Base-by-base conservation (phyloP, 2,888 invertebrate species). In the Clusia tigrina region DNA sequence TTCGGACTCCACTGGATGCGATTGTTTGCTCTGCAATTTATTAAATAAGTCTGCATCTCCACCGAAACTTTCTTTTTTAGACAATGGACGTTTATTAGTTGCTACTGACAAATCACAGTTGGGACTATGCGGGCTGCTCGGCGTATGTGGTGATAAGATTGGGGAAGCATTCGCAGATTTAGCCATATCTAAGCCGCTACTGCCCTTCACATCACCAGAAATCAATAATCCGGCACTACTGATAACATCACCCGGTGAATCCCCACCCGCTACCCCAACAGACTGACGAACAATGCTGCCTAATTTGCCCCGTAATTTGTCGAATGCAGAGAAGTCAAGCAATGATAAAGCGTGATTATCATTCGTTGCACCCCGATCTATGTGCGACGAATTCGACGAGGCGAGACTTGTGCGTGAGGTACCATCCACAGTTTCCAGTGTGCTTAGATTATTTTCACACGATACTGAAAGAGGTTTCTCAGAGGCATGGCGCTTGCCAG, bases 21-120 rank as follows among this genome's bases (percentile, higher is more conserved):
- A 76, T 64, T 79, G 74, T 61, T 87, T 83, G 76, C 87, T 86
- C 76, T 89, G 89, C 53, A 91, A 80, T 74, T 91, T 91, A 71
- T 90, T 90, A 32, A 91, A 83, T 37, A 93, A 89, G 74, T 91
- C 89, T 5, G 91, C 90, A 80, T 93, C 93, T n/a, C 90, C 91
- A 0, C 91, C 93, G 80, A 90, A 91, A 77, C 91, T 92, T 74
- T 91, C 90, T 42, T 32, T 32, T 90, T 67, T 85, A 1, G 88
- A 87, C 25, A 89, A 78, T 54, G 89, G 85, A 2, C 88, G 84
- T 18, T 87, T 81, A 58, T 79, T 67, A n/a, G n/a, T n/a, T 12
- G 67, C 61, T 3, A 73, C 76, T 72, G 67, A 64, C 25, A 76
- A 74, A 73, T 89, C 89, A 12, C 88, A 87, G 26, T 88, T 70